These are phyloP conservation scores for Apus apus DNA, from an alignment of 2,113 vertebrate genomes.

Conservation along the genomic window DNA sequence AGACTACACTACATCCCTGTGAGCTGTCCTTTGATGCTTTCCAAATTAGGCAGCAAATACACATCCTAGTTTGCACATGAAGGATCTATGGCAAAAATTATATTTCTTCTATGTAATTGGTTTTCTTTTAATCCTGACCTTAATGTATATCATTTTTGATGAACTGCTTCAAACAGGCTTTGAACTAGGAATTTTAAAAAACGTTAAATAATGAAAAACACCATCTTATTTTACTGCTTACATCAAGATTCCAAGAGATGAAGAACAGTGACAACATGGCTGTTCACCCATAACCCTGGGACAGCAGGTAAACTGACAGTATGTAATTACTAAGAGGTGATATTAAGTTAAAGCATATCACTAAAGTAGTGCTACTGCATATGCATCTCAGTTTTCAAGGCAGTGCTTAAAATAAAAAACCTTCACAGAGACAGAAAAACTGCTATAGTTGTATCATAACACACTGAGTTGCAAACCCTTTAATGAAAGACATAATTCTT, in stretches of 20 bases:
- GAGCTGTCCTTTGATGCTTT: constrained; percentile 64
- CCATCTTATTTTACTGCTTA: constrained; percentile 73
- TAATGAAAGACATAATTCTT: constrained; percentile 85
- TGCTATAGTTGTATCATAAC: constrained; percentile 75
- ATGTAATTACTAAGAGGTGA: constrained; percentile 70
- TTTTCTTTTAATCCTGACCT: constrained; percentile 72
- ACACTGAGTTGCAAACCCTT: constrained; percentile 79
- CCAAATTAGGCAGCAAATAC: constrained; percentile 65
- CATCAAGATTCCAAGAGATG: constrained; percentile 61
- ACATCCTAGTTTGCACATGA: constrained; percentile 63
- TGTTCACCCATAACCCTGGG: constrained; percentile 75
- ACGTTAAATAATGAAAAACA: constrained; percentile 70
- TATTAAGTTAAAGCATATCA: constrained; percentile 76
- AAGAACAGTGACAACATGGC: constrained; percentile 62
- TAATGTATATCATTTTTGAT: constrained; percentile 71
- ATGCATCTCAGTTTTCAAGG: constrained; percentile 72
- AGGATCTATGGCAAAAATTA: constrained; percentile 70
- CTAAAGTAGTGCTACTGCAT: constrained; percentile 45
- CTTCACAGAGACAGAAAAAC: constrained; percentile 78
- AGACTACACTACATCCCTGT: constrained; percentile 23
- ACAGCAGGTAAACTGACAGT: constrained; percentile 73
- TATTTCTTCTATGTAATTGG: constrained; percentile 74
- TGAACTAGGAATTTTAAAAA: constrained; percentile 62
- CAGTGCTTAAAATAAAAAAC: constrained; percentile 77
- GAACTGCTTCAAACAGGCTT: constrained; percentile 67